Base-by-base conservation (phyloP, 2,113 vertebrate species). In the Phocoena phocoena region DNA sequence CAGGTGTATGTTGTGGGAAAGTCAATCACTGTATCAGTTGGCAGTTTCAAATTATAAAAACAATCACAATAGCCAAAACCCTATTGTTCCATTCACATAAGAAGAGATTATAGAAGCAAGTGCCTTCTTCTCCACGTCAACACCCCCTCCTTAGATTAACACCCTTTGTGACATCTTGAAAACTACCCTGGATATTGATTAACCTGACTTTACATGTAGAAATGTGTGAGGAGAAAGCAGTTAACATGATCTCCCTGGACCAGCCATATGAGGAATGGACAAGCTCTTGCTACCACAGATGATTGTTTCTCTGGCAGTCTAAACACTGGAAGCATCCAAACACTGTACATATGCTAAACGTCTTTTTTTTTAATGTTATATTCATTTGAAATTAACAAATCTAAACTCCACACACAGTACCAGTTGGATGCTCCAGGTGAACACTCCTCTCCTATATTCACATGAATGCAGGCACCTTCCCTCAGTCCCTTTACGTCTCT, bases 1-100 rank as follows among this genome's bases (percentile, higher is more conserved):
- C 44, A 80, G 62, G 18, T 33, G 2, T 47, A 82, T 58, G 14
- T 67, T 80, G 11, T 68, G 17, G n/a, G 53, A 71, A 84, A 76
- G 36, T 70, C 80, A 68, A 82, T 87, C 47, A 76, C 23, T 44
- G 8, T 67, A 83, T 92, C 88, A 15, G 88, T 10, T 53, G 28
- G 11, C 62, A 65, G n/a, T 62, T 85, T 88, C 81, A 89, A 89
- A 73, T 77, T 15, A 79, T 92, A 47, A 77, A 76, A 97, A 36
- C 17, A 62, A 41, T 60, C 50, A 44, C 31, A 63, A 76, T 31
- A 63, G 80, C 44, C 41, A 88, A 58, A n/a, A 41, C 2, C 26
- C 11, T 26, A 47, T 17, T 25, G 31, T 18, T 38, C 58, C 33
- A 17, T 47, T 77, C 44, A 33, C 15, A 6, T n/a, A 31, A 83